These are phyloP conservation scores for Bicyclus anynana DNA, from an alignment of 1,140 invertebrate species.

Conservation along the genomic window DNA sequence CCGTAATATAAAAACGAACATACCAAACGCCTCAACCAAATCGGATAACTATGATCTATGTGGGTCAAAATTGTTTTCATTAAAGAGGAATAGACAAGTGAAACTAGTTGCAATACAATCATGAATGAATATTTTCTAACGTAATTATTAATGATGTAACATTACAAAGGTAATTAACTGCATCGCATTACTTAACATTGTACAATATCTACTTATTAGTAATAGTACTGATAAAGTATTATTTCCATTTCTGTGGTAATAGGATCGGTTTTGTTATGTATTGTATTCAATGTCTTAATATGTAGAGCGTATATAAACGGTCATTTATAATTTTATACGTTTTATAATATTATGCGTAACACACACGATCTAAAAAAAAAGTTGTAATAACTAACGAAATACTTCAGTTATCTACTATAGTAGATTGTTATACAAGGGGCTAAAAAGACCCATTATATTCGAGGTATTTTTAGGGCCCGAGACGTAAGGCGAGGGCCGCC, in stretches of 20 bases:
- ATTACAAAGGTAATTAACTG: slow-evolving; percentile 13
- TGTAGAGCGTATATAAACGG: slow-evolving; percentile 13
- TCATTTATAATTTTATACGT: neutral
- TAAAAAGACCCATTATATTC: too few species aligned
- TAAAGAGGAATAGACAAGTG: neutral
- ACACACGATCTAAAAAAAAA: too few species aligned
- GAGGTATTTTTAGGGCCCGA: too few species aligned
- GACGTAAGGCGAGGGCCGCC: too few species aligned
- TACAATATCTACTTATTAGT: slow-evolving; percentile 1
- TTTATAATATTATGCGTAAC: too few species aligned
- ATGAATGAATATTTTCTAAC: neutral
- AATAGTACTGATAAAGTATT: too few species aligned
- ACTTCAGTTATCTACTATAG: too few species aligned
- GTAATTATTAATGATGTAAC: slow-evolving; percentile 11
- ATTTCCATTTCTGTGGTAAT: too few species aligned
- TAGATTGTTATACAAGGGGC: too few species aligned
- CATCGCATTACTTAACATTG: slow-evolving; percentile 21
- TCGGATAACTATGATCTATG: neutral
- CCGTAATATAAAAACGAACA: neutral
- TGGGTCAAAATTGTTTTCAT: neutral
- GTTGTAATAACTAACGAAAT: too few species aligned
- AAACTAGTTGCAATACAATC: neutral
- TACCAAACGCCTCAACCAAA: neutral
- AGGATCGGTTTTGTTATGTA: too few species aligned
- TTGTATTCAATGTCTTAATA: slow-evolving; percentile 25